Conservation (phyloP, 2,113 vertebrate genomes). For the Agapornis roseicollis region DNA sequence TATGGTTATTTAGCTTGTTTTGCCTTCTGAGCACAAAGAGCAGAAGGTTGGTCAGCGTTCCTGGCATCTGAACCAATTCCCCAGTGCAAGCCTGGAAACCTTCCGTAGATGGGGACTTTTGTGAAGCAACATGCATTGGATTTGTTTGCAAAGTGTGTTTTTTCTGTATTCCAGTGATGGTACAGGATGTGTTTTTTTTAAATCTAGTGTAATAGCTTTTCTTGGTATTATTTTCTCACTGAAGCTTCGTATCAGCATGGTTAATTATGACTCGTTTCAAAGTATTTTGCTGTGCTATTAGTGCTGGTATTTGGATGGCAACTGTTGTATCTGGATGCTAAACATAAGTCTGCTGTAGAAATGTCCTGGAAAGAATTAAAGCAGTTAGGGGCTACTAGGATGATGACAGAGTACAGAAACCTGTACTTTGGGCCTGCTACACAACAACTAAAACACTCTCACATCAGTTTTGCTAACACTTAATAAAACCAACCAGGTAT, state of each 20-base stretch:
- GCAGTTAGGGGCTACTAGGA: neutral
- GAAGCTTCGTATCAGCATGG: slow-evolving; percentile 41
- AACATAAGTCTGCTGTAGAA: neutral
- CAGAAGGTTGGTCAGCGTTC: slow-evolving; percentile 16
- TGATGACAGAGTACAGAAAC: neutral
- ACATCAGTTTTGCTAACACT: slow-evolving; percentile 15
- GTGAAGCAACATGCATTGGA: slow-evolving; percentile 26
- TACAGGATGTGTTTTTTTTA: neutral
- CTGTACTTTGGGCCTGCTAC: neutral
- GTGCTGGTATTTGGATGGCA: slow-evolving; percentile 42
- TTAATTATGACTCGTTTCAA: slow-evolving; percentile 18
- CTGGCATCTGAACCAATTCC: slow-evolving; percentile 31
- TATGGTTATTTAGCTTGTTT: neutral
- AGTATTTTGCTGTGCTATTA: slow-evolving; percentile 28
- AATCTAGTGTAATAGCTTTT: neutral
- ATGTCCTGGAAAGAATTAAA: neutral
- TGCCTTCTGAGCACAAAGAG: slow-evolving; percentile 27
- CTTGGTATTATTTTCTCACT: neutral
- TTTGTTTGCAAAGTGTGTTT: neutral
- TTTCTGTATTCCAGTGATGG: slow-evolving; percentile 16
- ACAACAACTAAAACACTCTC: slow-evolving; percentile 20
- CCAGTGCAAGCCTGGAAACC: neutral
- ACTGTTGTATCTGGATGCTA: neutral
- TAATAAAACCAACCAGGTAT: slow-evolving; percentile 38
- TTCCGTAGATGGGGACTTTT: neutral